These are phyloP conservation scores for Drosophila mimetica DNA, from an alignment of 2,888 invertebrate species.

Conservation along the genomic window DNA sequence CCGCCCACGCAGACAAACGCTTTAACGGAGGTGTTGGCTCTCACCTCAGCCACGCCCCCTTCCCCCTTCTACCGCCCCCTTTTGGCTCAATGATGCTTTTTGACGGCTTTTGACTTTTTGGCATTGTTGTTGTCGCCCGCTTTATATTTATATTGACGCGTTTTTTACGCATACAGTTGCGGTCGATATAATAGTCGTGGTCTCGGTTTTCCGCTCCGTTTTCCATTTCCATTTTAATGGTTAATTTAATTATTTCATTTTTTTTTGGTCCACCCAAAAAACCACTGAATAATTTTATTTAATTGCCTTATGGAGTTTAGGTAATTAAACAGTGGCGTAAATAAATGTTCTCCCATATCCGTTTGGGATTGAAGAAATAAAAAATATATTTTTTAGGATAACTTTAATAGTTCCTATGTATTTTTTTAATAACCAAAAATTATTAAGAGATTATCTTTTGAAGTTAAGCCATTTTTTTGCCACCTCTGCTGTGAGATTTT, in stretches of 20 bases:
- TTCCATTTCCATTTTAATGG: neutral
- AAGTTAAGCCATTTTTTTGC: no score
- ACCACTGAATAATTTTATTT: neutral
- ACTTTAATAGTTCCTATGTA: no score
- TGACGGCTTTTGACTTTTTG: constrained; percentile 72
- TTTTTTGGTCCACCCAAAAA: neutral
- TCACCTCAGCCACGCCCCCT: constrained; percentile 10
- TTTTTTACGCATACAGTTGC: constrained; percentile 21
- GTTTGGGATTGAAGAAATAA: no score
- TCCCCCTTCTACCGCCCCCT: neutral
- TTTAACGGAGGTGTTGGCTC: constrained; percentile 22
- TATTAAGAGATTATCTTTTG: neutral
- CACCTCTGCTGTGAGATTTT: neutral
- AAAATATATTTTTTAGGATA: no score
- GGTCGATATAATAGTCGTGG: constrained; percentile 14
- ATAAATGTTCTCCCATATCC: no score
- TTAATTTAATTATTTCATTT: neutral
- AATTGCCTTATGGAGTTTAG: neutral
- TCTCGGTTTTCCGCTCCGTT: neutral
- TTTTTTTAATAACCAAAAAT: no score
- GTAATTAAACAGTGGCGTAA: neutral
- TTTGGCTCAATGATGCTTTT: constrained; percentile 63
- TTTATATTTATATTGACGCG: constrained; percentile 64
- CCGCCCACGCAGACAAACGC: constrained; percentile 13
- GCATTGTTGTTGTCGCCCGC: constrained; percentile 50